These are phyloP conservation scores for Branchipolynoe longqiensis DNA, from an alignment of 2,888 invertebrate genomes.

Conservation along the genomic window DNA sequence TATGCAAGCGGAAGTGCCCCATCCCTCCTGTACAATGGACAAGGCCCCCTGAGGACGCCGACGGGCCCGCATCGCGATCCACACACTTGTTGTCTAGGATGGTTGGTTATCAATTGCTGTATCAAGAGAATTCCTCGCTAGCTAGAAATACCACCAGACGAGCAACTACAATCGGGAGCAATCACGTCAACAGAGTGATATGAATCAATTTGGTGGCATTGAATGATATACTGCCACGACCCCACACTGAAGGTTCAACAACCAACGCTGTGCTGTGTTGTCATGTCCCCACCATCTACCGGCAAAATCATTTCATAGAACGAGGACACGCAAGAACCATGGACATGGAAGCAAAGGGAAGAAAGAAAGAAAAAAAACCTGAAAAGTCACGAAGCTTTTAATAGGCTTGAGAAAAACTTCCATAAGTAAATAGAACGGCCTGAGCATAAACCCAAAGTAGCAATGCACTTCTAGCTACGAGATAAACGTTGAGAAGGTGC, in stretches of 20 bases:
- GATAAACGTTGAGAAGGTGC: no score
- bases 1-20: background rate
- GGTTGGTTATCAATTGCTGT: conserved; percentile 5
- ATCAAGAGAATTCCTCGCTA: background rate
- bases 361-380: no score
- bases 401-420: no score
- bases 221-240: conserved; percentile 27
- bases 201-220: conserved; percentile 56
- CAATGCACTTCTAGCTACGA: no score
- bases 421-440: no score
- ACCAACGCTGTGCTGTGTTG: background rate
- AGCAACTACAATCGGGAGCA: background rate
- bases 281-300: background rate
- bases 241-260: conserved; percentile 20
- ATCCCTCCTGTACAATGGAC: background rate
- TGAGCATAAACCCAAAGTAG: no score
- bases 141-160: conserved; percentile 50
- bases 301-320: conserved; percentile 23
- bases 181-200: conserved; percentile 54
- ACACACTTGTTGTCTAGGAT: conserved; percentile 51
- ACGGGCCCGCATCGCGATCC: no score
- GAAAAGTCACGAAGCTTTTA: no score
- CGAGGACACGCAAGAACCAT: conserved; percentile 11
- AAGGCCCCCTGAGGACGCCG: background rate
- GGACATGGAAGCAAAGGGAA: no score